These are phyloP conservation scores for Thinocorus orbignyianus DNA, from an alignment of 2,113 vertebrate species.

Conservation along the genomic window DNA sequence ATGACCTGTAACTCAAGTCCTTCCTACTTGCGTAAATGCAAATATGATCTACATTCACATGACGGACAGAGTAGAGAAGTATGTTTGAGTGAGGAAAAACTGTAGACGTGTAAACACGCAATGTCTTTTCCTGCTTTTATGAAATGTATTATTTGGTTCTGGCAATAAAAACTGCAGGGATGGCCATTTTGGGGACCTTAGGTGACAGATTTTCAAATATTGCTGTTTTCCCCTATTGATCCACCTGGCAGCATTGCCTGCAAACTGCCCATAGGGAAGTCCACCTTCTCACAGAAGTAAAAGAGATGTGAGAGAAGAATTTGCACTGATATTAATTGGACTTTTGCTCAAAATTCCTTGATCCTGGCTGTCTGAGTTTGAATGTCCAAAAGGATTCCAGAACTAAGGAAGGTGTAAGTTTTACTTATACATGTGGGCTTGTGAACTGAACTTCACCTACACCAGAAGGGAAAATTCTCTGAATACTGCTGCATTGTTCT, in stretches of 20 bases:
- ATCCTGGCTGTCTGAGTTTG: not conserved
- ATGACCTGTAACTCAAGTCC: not conserved
- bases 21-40: not conserved
- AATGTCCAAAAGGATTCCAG: not conserved
- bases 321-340: not conserved
- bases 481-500: not conserved
- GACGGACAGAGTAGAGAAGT: not conserved
- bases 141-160: not conserved
- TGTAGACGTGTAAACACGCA: not conserved
- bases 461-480: not conserved
- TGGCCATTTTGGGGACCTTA: not conserved
- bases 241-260: not conserved
- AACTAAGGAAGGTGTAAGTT: not conserved
- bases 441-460: not conserved
- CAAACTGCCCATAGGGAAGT: not conserved
- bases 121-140: not conserved
- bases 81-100: not conserved
- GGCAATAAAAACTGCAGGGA: not conserved
- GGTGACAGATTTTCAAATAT: not conserved
- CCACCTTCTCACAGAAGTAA: not conserved
- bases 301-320: not conserved
- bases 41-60: not conserved
- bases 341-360: not conserved
- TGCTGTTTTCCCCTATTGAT: not conserved
- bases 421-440: not conserved